Evolutionary conservation across 2,888 invertebrate species (phyloP), one percentile per base, ranked within the genome.

Genomic region (Orthosia incerta): DNA sequence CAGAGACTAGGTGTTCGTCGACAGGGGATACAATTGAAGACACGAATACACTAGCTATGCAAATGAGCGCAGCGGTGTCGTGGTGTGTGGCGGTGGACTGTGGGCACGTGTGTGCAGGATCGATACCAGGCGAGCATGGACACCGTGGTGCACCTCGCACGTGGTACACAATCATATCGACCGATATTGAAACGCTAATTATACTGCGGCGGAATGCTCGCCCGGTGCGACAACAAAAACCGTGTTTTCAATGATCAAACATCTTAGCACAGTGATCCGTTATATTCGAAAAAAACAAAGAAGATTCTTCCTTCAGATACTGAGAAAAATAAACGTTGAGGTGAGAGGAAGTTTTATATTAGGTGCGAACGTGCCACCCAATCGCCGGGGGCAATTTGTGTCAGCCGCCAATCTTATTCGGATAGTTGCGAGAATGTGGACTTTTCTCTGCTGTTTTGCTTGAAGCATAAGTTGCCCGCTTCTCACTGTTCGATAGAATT

Each of bases 341-440:
- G 79, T 84, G 71, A 71, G 71, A 65, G 55, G n/a, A 79, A 65
- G 61, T 79, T 84, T 89, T 91, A 86, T 88, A 88, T 89, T 86
- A 84, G 80, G 79, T 76, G 85, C 79, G 86, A 85, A 87, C 87
- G 87, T 88, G 89, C 85, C 86, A 84, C 82, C 83, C 85, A 80
- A 89, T 91, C 85, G 90, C 89, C 83, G 67, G 64, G 64, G 89
- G 90, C 89, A 86, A 87, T 89, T 89, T 85, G 85, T 81, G 88
- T 86, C 87, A 81, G 75, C 80, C 74, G 83, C 79, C 83, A 80
- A 80, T 86, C 77, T 81, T 71, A 69, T 45, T 39, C 67, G 66
- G 74, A 81, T 85, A 83, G 76, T 82, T 76, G 69, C 71, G 71
- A 53, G 80, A 79, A 80, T 75, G 77, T 63, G 71, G 77, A 74